A percentile compares a stretch with the other conserved stretches of the same genome.
Conservation (phyloP, 1,140 invertebrate genomes). For the Andricus grossulariae region DNA sequence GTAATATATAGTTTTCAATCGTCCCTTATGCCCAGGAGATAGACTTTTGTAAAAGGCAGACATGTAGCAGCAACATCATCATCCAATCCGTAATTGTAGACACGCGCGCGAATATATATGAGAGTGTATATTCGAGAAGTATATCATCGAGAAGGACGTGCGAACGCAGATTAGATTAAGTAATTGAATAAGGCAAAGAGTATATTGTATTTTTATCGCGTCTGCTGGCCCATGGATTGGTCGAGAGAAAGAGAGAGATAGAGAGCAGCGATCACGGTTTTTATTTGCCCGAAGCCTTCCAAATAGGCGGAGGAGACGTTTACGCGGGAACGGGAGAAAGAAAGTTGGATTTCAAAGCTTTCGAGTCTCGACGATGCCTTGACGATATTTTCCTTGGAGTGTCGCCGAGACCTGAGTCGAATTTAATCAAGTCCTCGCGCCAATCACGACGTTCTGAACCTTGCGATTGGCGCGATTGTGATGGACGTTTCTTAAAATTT, state of each 20-base stretch:
- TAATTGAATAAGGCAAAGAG: constrained; percentile 42
- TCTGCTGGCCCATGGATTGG: constrained; percentile 33
- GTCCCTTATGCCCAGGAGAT: neutral
- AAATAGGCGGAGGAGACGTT: constrained; percentile 33
- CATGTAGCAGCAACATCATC: neutral
- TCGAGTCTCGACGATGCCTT: constrained; percentile 8
- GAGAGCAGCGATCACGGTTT: constrained; percentile 19
- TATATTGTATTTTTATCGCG: constrained; percentile 35
- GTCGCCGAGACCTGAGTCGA: neutral
- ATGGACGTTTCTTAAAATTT: neutral
- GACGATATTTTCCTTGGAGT: constrained; percentile 12
- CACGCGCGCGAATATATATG: constrained; percentile 10
- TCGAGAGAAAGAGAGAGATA: no score
- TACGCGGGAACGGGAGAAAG: neutral
- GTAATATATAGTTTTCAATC: constrained; percentile 44
- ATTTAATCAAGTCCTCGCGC: neutral
- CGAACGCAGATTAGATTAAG: constrained; percentile 40
- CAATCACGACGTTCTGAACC: neutral
- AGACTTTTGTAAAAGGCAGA: neutral
- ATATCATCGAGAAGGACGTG: constrained; percentile 31
- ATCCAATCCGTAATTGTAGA: constrained; percentile 17
- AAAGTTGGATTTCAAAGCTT: constrained; percentile 4
- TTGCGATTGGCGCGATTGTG: neutral
- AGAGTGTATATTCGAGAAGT: neutral
- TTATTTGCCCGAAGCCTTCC: constrained; percentile 3